These are phyloP conservation scores for Symphodus melops DNA, from an alignment of 2,113 vertebrate species.

Conservation along the genomic window DNA sequence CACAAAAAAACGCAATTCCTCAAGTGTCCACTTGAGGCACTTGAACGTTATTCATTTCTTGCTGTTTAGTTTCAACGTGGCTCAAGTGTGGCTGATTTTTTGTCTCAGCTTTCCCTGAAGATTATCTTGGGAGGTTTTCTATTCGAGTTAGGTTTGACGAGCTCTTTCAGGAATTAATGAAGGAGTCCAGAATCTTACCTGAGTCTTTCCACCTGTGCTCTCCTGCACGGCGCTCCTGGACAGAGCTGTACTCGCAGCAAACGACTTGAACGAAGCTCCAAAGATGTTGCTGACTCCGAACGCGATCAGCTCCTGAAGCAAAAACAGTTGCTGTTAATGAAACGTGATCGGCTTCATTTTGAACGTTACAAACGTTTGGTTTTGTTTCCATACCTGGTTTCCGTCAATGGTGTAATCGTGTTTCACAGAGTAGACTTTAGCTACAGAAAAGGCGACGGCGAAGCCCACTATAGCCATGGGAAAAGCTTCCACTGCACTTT, in stretches of 20 bases:
- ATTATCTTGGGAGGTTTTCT: too few species aligned
- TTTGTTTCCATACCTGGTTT: constrained; percentile 87
- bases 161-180: too few species aligned
- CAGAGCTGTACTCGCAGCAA: constrained; percentile 91
- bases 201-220: constrained; percentile 96
- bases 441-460: constrained; percentile 92
- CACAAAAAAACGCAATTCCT: too few species aligned
- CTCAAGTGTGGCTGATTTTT: too few species aligned
- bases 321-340: neutral
- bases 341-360: neutral
- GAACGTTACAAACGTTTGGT: neutral
- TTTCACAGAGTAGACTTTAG: constrained; percentile 94
- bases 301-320: constrained; percentile 91
- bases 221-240: constrained; percentile 96
- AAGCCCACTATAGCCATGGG: constrained; percentile 93
- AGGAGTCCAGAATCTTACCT: constrained; percentile 81
- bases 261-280: constrained; percentile 90
- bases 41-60: too few species aligned
- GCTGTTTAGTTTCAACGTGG: too few species aligned
- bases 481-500: constrained; percentile 85
- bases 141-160: too few species aligned
- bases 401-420: constrained; percentile 92
- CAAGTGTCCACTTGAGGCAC: too few species aligned
- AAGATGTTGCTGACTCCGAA: constrained; percentile 94
- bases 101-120: too few species aligned